phyloP scores from a whole-genome alignment of 2,113 vertebrate species.

The Gadus macrocephalus region DNA sequence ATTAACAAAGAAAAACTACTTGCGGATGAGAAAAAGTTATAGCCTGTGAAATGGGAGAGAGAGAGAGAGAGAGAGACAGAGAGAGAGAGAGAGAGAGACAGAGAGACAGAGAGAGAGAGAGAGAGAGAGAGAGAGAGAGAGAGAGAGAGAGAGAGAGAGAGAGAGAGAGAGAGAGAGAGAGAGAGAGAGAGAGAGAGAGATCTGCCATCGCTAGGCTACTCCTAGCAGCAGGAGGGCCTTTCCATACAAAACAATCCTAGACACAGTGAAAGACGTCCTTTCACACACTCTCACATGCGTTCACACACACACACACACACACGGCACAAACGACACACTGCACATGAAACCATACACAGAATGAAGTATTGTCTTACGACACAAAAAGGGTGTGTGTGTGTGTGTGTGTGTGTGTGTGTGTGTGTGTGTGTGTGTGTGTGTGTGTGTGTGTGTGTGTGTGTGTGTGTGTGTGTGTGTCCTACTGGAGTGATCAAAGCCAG shows the following conservation, averaged over 20 bases:
- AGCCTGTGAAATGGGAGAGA: too few species aligned
- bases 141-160: not conserved
- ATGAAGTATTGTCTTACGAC: slow-evolving; percentile 43
- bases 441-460: slow-evolving; percentile 28
- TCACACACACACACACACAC: not conserved
- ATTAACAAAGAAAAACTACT: too few species aligned
- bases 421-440: slow-evolving; percentile 26
- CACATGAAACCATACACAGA: not conserved
- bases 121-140: not conserved
- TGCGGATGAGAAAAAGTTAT: too few species aligned
- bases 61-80: too few species aligned
- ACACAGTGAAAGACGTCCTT: slow-evolving; percentile 61
- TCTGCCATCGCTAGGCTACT: slow-evolving; percentile 46
- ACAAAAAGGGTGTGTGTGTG: slow-evolving; percentile 16
- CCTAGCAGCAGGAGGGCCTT: slow-evolving; percentile 41
- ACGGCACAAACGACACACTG: slow-evolving; percentile 15
- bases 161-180: not conserved
- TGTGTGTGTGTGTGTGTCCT: slow-evolving; percentile 21
- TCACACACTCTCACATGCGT: slow-evolving; percentile 46
- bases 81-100: not conserved
- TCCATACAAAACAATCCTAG: slow-evolving; percentile 53
- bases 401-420: slow-evolving; percentile 24
- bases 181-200: slow-evolving; percentile 23
- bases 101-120: not conserved
- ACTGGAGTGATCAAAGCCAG: slow-evolving; percentile 66